Conservation (phyloP, 2,797 vertebrate genomes). For the Lerista edwardsae region DNA sequence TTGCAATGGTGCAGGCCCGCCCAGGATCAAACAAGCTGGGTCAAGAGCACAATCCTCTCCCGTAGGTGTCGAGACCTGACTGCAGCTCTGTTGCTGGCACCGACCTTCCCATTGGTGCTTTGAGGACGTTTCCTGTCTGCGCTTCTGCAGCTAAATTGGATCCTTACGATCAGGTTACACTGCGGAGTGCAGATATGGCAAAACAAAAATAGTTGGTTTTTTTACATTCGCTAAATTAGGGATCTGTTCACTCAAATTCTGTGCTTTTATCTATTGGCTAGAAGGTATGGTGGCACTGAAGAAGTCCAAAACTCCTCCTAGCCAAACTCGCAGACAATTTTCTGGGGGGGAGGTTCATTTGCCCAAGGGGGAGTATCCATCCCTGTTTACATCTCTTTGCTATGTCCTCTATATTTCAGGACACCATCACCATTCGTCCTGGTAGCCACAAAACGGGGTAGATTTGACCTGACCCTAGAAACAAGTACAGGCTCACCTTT, state of each 20-base stretch:
- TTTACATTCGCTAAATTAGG: no score
- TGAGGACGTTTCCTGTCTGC: neutral
- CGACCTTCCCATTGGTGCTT: neutral
- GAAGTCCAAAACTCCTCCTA: neutral
- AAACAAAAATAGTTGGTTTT: neutral
- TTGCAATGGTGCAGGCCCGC: neutral
- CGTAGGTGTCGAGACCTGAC: neutral
- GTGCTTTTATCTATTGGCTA: neutral
- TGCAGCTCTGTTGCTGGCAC: neutral
- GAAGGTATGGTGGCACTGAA: neutral
- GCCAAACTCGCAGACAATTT: no score
- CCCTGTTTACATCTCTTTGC: no score
- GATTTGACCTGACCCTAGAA: no score
- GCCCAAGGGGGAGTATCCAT: no score
- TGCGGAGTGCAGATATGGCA: neutral
- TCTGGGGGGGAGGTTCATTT: no score
- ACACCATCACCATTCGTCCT: no score
- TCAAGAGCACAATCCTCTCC: neutral
- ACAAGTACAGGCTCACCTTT: no score
- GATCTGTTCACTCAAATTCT: neutral
- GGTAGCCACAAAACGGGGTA: no score
- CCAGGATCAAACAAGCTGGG: neutral
- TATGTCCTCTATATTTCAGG: no score
- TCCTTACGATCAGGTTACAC: neutral
- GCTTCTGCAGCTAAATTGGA: neutral